A percentile compares a stretch with the other conserved stretches of the same genome.
Conservation (phyloP, 2,113 vertebrate species). For the Lipophrys pholis region DNA sequence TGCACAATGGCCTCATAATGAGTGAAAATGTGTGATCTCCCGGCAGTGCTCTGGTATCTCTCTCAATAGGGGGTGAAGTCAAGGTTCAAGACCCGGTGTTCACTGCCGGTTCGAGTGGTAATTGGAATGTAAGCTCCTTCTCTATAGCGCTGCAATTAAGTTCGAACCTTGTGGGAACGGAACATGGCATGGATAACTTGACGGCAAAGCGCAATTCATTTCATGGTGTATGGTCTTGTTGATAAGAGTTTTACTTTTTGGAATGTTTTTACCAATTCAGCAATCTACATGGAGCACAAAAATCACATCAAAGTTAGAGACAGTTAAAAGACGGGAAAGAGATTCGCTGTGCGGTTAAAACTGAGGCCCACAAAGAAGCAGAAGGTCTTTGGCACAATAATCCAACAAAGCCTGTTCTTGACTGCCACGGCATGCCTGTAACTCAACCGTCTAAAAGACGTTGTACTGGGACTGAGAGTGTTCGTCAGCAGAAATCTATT, state of each 20-base stretch:
- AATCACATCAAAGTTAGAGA: background rate
- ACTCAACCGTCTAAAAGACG: slow-evolving; percentile 1
- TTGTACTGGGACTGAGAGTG: background rate
- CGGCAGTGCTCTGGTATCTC: slow-evolving; percentile 1
- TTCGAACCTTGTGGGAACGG: slow-evolving; percentile 26
- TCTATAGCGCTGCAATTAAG: slow-evolving; percentile 23
- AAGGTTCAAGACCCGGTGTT: slow-evolving; percentile 47
- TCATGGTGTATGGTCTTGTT: background rate
- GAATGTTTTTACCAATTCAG: background rate
- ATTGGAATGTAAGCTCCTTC: slow-evolving; percentile 50
- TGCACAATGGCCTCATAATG: slow-evolving; percentile 46
- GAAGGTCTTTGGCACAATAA: background rate
- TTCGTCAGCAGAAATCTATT: background rate
- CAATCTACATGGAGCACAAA: background rate
- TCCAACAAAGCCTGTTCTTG: background rate
- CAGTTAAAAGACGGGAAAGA: background rate
- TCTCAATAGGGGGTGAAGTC: slow-evolving; percentile 28
- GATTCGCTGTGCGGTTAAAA: background rate
- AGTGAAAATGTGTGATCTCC: slow-evolving; percentile 43
- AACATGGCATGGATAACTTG: background rate
- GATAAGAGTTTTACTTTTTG: background rate
- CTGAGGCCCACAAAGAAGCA: background rate
- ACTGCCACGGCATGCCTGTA: background rate
- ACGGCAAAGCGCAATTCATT: slow-evolving; percentile 18
- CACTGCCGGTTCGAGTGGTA: slow-evolving; percentile 30